Conservation (phyloP, 1,140 invertebrate species). For the Metaphire vulgaris region DNA sequence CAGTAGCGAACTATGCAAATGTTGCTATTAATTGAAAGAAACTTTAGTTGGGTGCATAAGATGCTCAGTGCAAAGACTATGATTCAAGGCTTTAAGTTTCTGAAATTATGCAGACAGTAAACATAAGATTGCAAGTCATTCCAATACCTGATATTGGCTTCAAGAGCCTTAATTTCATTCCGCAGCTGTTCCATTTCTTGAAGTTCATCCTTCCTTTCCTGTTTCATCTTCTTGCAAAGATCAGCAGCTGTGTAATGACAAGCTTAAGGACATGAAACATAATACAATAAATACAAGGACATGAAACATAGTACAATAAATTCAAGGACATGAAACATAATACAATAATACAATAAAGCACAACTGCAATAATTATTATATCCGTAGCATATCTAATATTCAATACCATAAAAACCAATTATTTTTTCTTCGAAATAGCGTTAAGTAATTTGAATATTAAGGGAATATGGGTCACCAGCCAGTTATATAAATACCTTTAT, state of each 20-base stretch:
- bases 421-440: not conserved
- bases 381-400: not conserved
- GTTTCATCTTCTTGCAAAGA: not conserved
- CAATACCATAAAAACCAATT: not conserved
- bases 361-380: not conserved
- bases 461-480: not conserved
- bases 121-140: too few species aligned
- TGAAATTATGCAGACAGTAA: too few species aligned
- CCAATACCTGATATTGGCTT: not conserved
- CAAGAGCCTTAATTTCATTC: not conserved
- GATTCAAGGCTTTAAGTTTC: too few species aligned
- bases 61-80: too few species aligned
- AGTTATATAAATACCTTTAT: not conserved
- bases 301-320: too few species aligned
- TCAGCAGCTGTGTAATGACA: not conserved
- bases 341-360: too few species aligned
- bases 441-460: not conserved
- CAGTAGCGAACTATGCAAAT: too few species aligned
- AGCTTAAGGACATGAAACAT: too few species aligned
- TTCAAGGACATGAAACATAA: too few species aligned
- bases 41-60: too few species aligned
- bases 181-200: not conserved
- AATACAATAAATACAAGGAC: too few species aligned
- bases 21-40: too few species aligned
- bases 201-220: not conserved